Conservation (phyloP, 2,113 vertebrate genomes). For the Vanacampus margaritifer region DNA sequence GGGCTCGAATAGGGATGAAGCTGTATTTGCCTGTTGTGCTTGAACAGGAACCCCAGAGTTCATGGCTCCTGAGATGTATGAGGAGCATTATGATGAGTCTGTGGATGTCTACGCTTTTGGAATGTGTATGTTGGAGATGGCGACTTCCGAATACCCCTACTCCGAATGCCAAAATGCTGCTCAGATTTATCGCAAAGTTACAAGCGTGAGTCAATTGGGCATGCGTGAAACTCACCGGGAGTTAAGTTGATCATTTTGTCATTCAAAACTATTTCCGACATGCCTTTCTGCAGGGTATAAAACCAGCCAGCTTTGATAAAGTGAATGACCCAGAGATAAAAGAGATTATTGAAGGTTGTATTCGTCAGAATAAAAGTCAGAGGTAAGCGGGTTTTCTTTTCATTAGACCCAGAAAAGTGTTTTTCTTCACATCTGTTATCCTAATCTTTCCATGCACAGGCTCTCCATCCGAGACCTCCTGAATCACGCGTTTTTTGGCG, state of each 20-base stretch:
- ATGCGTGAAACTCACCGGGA: not conserved
- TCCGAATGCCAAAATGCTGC: slow-evolving; percentile 93
- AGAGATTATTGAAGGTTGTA: slow-evolving; percentile 94
- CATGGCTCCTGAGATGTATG: slow-evolving; percentile 95
- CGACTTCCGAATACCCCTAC: slow-evolving; percentile 91
- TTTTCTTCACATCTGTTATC: not conserved
- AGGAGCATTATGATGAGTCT: slow-evolving; percentile 92
- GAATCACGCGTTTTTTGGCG: slow-evolving; percentile 87
- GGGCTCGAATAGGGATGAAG: not conserved
- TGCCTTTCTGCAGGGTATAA: slow-evolving; percentile 80
- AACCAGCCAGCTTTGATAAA: slow-evolving; percentile 92
- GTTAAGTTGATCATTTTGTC: not conserved
- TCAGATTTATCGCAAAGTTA: slow-evolving; percentile 95
- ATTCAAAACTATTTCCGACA: not conserved
- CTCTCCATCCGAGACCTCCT: slow-evolving; percentile 86
- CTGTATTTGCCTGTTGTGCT: slow-evolving; percentile 18
- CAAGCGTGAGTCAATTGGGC: slow-evolving; percentile 80
- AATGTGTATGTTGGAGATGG: slow-evolving; percentile 97
- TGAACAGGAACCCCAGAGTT: slow-evolving; percentile 87
- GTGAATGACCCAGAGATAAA: slow-evolving; percentile 92
- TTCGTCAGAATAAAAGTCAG: slow-evolving; percentile 87
- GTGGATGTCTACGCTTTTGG: slow-evolving; percentile 94
- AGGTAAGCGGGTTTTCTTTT: slow-evolving; percentile 69
- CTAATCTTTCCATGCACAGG: slow-evolving; percentile 49
- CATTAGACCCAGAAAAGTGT: not conserved